Evolutionary conservation across 2,797 vertebrate genomes (phyloP), one percentile per base, ranked within the genome.

Genomic region (Cuculus canorus): DNA sequence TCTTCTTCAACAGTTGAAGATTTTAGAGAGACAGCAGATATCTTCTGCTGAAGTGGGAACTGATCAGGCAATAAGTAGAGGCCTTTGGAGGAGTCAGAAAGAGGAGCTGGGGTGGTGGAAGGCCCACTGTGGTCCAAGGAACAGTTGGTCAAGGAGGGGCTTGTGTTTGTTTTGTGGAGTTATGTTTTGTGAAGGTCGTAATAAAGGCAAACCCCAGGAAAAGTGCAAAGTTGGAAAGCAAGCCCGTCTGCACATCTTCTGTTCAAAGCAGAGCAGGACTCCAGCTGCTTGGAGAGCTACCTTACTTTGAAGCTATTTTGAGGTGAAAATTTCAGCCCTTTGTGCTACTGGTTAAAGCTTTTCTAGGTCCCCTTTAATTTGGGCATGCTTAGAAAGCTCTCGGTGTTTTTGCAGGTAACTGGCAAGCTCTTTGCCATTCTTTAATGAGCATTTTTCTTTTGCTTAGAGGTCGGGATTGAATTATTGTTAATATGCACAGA

Each of bases 331-430:
- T 73, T 85, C 77, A 90, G 64, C 45, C 53, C 32, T 86, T 90
- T 88, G 32, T 91, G 78, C 25, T 86, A 84, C 19, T 0, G 0
- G 73, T 72, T 93, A 96, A 92, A 93, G 48, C 2, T 93, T 94
- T 94, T 64, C 53, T 92, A 91, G 88, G 47, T 94, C 52, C 60
- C n/a, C 33, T 94, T 93, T 82, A 88, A 92, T 88, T 75, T 96
- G 56, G 48, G 60, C 79, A 24, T 61, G 32, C 39, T 92, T 65
- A 79, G 79, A 88, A 93, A 81, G 30, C 39, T 95, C 37, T 82
- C 65, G 66, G 47, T 5, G 1, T 39, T 93, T 92, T 89, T 92
- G 23, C 85, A 90, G 87, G 86, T 92, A 92, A 32, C 71, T 76
- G 68, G 59, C 41, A 88, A 83, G 28, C 33, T 85, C 83, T 92